Conservation (phyloP, 2,113 vertebrate genomes). For the Eublepharis macularius region DNA sequence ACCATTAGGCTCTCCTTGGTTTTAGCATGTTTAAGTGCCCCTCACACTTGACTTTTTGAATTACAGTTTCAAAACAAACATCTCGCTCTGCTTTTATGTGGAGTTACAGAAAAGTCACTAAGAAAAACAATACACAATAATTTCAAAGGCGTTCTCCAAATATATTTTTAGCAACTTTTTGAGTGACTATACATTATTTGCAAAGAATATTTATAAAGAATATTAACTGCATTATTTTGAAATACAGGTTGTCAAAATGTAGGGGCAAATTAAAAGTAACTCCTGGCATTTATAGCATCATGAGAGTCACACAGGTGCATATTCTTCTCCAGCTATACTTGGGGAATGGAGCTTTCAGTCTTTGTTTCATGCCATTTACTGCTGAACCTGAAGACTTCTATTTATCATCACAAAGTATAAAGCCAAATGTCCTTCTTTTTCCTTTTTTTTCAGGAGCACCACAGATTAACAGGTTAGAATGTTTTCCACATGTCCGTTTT, state of each 20-base stretch:
- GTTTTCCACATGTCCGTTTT: constrained; percentile 92
- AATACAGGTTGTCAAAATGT: not conserved
- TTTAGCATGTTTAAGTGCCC: no score
- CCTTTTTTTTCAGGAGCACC: constrained; percentile 78
- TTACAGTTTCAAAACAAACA: not conserved
- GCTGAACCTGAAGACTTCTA: constrained; percentile 72
- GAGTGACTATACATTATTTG: not conserved
- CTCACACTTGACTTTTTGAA: not conserved
- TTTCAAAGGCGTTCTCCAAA: constrained; percentile 15
- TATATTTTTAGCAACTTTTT: constrained; percentile 30
- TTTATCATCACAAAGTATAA: constrained; percentile 79
- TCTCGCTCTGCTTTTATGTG: not conserved
- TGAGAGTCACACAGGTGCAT: constrained; percentile 53
- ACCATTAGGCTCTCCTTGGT: no score
- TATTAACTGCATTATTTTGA: constrained; percentile 33
- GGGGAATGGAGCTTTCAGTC: constrained; percentile 60
- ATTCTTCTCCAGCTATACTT: constrained; percentile 47
- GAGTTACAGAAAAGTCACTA: not conserved
- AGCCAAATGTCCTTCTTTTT: constrained; percentile 73
- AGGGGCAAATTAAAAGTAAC: constrained; percentile 35
- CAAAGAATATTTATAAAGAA: not conserved
- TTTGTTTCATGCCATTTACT: constrained; percentile 66
- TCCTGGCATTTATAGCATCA: constrained; percentile 32
- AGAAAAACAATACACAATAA: not conserved
- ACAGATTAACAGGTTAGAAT: constrained; percentile 88